These are phyloP conservation scores for Cyprinodon variegatus DNA, from an alignment of 2,113 vertebrate species.

Conservation along the genomic window DNA sequence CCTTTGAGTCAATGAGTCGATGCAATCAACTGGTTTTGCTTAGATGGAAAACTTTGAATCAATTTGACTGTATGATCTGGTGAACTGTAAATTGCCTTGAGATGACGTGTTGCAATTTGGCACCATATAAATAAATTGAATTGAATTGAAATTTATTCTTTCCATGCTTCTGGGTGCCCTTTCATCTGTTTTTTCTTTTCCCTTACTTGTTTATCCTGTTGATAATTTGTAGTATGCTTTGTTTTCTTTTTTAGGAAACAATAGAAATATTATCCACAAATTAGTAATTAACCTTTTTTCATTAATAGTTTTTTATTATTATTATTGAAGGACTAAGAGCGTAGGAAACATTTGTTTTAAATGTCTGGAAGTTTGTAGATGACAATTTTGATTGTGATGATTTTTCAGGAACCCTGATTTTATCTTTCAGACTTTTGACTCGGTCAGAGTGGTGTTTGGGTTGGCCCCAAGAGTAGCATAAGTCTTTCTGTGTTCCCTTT, in stretches of 20 bases:
- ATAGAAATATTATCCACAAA: not conserved
- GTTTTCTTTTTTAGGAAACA: not conserved
- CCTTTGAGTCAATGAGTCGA: no score
- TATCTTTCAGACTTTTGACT: constrained; percentile 40
- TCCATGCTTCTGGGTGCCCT: no score
- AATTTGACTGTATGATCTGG: no score
- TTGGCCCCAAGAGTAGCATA: constrained; percentile 39
- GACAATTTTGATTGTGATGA: not conserved
- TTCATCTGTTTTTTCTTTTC: not conserved
- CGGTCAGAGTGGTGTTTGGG: constrained; percentile 7
- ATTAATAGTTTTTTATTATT: not conserved
- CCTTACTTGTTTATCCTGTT: not conserved
- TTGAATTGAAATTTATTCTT: no score
- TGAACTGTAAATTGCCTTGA: no score
- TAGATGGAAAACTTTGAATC: no score
- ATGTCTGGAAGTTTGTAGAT: not conserved
- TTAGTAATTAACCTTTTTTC: not conserved
- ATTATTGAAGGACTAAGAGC: no score
- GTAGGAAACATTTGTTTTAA: not conserved
- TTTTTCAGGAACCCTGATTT: not conserved
- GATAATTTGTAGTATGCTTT: no score
- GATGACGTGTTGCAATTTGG: no score
- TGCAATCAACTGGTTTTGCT: no score
- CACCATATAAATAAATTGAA: no score
- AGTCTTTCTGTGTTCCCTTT: constrained; percentile 54